Base-by-base conservation (phyloP, 2,797 vertebrate species). In the Lutjanus argentimaculatus region DNA sequence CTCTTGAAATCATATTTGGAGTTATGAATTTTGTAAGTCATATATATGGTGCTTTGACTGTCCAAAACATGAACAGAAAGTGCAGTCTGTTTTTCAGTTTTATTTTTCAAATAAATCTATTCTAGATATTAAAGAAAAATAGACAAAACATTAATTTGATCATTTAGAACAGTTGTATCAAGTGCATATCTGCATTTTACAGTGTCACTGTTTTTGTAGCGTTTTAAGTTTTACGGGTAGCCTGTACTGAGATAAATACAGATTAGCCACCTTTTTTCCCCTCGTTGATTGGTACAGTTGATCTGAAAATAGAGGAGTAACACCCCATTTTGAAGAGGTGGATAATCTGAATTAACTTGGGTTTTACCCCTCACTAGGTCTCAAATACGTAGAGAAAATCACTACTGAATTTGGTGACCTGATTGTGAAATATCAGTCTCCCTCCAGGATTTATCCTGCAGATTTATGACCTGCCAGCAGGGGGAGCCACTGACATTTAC, bases 391-490 rank as follows among this genome's bases (percentile, higher is more conserved):
- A 36, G 30, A 36, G 30, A 36, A 36, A 36, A 36, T 36, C 30
- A 36, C 4, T 7, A 11, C n/a, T 43, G 14, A 1, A 22, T 15
- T 48, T 62, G 13, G 7, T 46, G 7, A 16, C 17, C 40, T 49
- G 25, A 42, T 36, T 63, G 25, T 8, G 17, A n/a, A 0, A 42
- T 21, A 22, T 30, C 13, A 3, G 43, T 46, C 17, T n/a, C 21
- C 14, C 1, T 8, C 17, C 9, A 48, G 2, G 6, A 14, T n/a
- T 36, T 21, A 3, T 46, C 15, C 15, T 80, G 79, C 57, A 63
- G 17, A 1, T 59, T 36, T 25, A 45, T 19, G 43, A 42, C 4
- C 7, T 14, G 19, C 51, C 91, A 90, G 67, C 64, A 91, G 88
- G 14, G 56, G 85, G 91, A 52, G 85, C 51, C 70, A 75, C 2